Evolutionary conservation across 2,888 invertebrate genomes (phyloP).

Genomic region (Molorchus minor): DNA sequence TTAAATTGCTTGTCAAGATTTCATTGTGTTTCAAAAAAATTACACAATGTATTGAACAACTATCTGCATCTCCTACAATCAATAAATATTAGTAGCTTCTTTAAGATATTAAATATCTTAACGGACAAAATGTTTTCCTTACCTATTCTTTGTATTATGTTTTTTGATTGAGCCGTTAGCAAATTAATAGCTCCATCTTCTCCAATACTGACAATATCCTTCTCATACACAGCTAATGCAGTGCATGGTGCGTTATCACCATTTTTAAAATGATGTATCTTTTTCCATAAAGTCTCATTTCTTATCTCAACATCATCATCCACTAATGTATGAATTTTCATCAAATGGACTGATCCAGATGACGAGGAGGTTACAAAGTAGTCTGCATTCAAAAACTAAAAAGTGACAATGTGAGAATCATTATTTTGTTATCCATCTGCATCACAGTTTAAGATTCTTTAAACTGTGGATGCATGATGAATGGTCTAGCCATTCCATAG

Average conservation of each 20-base stretch:
- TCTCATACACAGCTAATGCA: conserved; percentile 77
- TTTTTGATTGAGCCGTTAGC: conserved; percentile 64
- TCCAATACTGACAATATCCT: conserved; percentile 82
- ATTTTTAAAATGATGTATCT: conserved; percentile 72
- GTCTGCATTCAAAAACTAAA: conserved; percentile 73
- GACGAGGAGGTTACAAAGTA: conserved; percentile 74
- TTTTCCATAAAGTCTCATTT: conserved; percentile 71
- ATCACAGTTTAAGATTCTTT: too few relatives aligned
- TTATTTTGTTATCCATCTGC: too few relatives aligned
- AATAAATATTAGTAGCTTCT: conserved; percentile 1
- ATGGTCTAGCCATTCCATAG: too few relatives aligned
- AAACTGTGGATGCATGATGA: too few relatives aligned
- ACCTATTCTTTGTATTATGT: conserved; percentile 66
- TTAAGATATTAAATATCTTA: conserved; percentile 3
- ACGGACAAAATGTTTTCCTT: conserved; percentile 38
- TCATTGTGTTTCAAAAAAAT: conserved; percentile 77
- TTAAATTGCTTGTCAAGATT: conserved; percentile 84
- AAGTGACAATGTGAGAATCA: too few relatives aligned
- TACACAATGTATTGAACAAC: conserved; percentile 80
- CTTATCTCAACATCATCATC: conserved; percentile 67
- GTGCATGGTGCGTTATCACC: conserved; percentile 75
- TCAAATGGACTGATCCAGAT: conserved; percentile 73
- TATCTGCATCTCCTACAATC: conserved; percentile 75
- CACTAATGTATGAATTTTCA: conserved; percentile 70
- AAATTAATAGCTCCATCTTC: conserved; percentile 81